Evolutionary conservation across 35 echinoderm and acorn worm species (phyloP).

Genomic region (Hemicentrotus pulcherrimus): DNA sequence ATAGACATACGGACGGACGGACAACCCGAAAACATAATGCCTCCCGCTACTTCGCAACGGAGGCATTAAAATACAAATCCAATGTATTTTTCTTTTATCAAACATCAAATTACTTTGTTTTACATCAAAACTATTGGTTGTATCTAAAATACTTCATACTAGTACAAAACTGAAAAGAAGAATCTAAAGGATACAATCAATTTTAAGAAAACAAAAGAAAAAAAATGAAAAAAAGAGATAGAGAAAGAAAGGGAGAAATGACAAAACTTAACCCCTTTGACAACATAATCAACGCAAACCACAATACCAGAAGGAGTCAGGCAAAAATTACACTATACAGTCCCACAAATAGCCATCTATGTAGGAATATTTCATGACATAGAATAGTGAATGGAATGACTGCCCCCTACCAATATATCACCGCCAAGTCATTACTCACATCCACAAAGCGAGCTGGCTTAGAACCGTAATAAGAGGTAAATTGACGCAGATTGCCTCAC

Average conservation of each 20-base stretch:
- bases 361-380: neutral
- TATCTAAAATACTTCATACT: no score
- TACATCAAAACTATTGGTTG: no score
- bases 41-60: no score
- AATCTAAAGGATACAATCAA: no score
- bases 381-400: neutral
- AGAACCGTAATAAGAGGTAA: neutral
- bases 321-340: neutral
- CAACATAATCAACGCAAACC: neutral
- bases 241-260: neutral
- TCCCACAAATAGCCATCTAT: neutral
- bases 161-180: no score
- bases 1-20: no score
- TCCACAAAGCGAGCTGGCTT: neutral
- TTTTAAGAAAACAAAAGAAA: neutral
- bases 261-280: no score
- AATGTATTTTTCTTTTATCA: no score
- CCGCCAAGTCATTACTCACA: neutral
- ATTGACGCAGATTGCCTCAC: neutral
- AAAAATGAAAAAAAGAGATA: neutral
- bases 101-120: no score
- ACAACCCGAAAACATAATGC: no score
- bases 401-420: neutral
- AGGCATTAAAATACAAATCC: no score
- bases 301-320: neutral